phyloP scores from a whole-genome alignment of 2,113 vertebrate genomes.

The Atractosteus spatula region DNA sequence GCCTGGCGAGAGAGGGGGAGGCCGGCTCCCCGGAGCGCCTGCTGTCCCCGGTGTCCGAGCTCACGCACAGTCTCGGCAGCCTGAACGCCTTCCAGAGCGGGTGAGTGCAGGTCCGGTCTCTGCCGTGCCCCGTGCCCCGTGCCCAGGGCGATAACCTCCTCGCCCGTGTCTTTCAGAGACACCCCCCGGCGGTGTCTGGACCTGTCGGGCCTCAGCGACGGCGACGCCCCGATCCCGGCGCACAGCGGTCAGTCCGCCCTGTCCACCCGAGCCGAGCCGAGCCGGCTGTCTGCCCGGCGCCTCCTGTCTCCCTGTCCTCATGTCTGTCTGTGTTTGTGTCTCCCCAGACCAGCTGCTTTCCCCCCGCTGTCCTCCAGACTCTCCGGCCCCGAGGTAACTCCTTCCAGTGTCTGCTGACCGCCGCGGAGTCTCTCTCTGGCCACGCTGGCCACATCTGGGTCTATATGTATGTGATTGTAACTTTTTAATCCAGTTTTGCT shows the following conservation, averaged over 20 bases:
- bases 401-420: background rate
- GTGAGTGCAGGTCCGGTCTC: constrained; percentile 36
- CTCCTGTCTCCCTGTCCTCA: background rate
- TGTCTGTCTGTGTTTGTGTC: background rate
- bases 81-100: constrained; percentile 42
- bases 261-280: background rate
- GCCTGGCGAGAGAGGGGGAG: constrained; percentile 18
- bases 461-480: background rate
- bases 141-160: background rate
- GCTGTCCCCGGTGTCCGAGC: constrained; percentile 38
- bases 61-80: constrained; percentile 42
- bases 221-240: constrained; percentile 25
- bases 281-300: background rate
- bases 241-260: background rate
- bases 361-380: background rate
- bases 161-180: constrained; percentile 45
- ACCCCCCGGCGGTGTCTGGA: constrained; percentile 60
- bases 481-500: background rate
- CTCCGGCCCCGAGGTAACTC: constrained; percentile 16
- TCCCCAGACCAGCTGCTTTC: constrained; percentile 5
- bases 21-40: constrained; percentile 34
- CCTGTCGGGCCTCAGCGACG: constrained; percentile 55
- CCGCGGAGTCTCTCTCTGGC: background rate
- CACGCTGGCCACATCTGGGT: background rate
- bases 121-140: background rate